These are phyloP conservation scores for Psittacula cyanocephala DNA, from an alignment of 2,113 vertebrate species.

Conservation along the genomic window DNA sequence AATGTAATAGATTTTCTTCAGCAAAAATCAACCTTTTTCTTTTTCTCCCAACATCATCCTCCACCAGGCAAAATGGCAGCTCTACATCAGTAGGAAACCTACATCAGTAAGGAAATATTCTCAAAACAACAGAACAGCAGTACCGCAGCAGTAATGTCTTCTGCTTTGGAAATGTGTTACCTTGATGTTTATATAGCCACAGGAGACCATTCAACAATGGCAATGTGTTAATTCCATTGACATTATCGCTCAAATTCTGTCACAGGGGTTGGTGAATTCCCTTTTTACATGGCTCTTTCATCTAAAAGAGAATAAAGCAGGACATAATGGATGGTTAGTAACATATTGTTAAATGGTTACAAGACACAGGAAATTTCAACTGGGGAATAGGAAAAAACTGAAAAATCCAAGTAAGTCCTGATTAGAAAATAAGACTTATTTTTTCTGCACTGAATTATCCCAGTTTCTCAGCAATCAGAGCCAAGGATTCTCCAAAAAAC, in stretches of 20 bases:
- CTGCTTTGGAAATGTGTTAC: conserved; percentile 45
- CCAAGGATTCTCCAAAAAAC: background rate
- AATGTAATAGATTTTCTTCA: background rate
- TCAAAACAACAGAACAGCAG: conserved; percentile 2
- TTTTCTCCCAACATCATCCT: background rate
- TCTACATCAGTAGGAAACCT: background rate
- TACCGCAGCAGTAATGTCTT: background rate
- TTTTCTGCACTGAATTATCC: background rate
- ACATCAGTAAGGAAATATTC: background rate
- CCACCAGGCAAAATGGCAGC: background rate
- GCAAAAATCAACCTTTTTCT: background rate
- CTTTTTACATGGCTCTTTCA: conserved; percentile 48
- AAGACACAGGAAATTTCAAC: conserved; percentile 30
- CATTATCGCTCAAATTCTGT: conserved; percentile 53
- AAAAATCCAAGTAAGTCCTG: background rate
- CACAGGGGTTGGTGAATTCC: background rate
- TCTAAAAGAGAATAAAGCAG: conserved; percentile 46
- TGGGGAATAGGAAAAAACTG: background rate
- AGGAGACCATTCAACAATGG: conserved; percentile 40
- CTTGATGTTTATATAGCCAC: conserved; percentile 55
- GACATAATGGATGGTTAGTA: conserved; percentile 54
- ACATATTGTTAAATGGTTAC: conserved; percentile 25
- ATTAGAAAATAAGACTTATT: background rate
- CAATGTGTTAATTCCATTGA: conserved; percentile 61
- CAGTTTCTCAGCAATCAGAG: background rate